Conservation (phyloP, 2,888 invertebrate genomes). For the Ornithoptera priamus region DNA sequence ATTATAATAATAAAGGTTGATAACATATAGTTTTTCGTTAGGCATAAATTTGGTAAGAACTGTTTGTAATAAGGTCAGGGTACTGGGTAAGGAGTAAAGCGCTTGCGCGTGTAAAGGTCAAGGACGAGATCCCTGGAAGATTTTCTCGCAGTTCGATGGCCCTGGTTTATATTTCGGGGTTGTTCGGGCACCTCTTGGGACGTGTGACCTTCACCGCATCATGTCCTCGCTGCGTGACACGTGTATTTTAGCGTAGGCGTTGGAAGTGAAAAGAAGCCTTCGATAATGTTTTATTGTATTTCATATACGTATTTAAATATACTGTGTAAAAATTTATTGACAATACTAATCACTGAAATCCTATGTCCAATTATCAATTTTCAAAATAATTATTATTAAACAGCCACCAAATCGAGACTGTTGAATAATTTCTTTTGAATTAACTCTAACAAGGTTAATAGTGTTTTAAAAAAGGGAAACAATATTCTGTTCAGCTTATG, state of each 20-base stretch:
- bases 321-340: not conserved
- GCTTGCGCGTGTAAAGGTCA: constrained; percentile 77
- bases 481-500: too few species aligned
- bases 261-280: constrained; percentile 36
- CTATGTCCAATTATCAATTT: not conserved
- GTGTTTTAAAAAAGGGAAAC: too few species aligned
- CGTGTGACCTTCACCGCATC: constrained; percentile 67
- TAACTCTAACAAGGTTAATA: too few species aligned
- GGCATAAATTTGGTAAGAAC: constrained; percentile 50
- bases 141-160: constrained; percentile 72
- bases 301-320: not conserved
- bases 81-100: constrained; percentile 66
- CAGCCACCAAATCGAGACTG: too few species aligned
- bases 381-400: not conserved
- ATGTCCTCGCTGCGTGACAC: constrained; percentile 61
- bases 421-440: too few species aligned
- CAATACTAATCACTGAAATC: not conserved
- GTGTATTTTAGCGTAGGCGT: constrained; percentile 57
- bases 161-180: constrained; percentile 69
- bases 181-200: constrained; percentile 55
- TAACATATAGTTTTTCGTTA: constrained; percentile 21
- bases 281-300: not conserved
- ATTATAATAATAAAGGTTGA: not conserved
- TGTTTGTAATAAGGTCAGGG: constrained; percentile 74
- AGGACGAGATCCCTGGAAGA: constrained; percentile 76